These are phyloP conservation scores for Adoxophyes honmai DNA, from an alignment of 1,140 invertebrate species.

Conservation along the genomic window DNA sequence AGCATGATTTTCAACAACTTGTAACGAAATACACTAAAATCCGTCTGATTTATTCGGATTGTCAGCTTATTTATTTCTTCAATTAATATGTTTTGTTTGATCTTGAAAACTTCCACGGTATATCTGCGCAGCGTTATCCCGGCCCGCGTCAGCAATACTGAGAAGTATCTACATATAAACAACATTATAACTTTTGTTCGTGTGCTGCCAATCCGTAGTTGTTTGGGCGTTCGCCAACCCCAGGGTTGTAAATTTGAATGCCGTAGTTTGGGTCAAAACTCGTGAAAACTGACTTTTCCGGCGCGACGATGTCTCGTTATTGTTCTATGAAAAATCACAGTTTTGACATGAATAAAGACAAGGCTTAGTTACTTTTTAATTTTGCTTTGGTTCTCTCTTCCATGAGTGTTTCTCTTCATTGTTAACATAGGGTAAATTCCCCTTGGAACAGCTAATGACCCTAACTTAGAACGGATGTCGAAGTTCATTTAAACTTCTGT, in stretches of 20 bases:
- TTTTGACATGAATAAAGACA: too few relatives aligned
- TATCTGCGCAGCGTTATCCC: too few relatives aligned
- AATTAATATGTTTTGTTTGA: background rate
- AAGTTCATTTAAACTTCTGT: too few relatives aligned
- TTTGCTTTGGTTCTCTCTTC: too few relatives aligned
- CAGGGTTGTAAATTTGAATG: background rate
- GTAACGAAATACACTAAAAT: background rate
- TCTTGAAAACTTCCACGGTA: background rate
- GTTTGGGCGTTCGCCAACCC: constrained; percentile 2
- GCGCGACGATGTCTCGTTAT: background rate
- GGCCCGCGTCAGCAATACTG: too few relatives aligned
- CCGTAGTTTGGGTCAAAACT: background rate
- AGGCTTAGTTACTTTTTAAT: too few relatives aligned
- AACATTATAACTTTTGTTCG: constrained; percentile 9
- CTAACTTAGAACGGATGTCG: too few relatives aligned
- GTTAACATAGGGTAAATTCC: too few relatives aligned
- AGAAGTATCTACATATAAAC: background rate
- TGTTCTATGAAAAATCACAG: too few relatives aligned
- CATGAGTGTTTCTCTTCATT: too few relatives aligned
- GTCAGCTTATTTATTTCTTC: background rate
- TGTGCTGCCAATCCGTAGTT: constrained; percentile 5
- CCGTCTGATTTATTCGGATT: background rate
- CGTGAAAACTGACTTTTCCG: background rate
- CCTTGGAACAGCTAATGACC: too few relatives aligned
- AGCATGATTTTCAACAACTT: background rate